Evolutionary conservation across 2,113 vertebrate species (phyloP).

Genomic region (Pipra filicauda): DNA sequence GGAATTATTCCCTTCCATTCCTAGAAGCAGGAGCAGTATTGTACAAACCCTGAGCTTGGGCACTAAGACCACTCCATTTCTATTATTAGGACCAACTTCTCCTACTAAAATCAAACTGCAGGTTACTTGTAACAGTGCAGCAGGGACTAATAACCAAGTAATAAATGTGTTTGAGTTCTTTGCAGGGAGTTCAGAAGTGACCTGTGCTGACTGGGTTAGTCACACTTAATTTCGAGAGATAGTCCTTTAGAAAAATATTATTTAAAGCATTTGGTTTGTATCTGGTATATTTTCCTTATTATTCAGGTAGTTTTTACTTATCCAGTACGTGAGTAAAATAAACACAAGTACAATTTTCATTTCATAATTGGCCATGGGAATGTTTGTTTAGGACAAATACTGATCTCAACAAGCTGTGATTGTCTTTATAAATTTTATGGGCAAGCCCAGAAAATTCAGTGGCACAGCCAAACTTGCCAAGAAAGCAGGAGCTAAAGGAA

Average conservation of each 20-base stretch:
- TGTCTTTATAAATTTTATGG: not conserved
- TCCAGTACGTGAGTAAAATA: not conserved
- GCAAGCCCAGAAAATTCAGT: not conserved
- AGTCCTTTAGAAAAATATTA: not conserved
- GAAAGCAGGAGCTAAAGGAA: not conserved
- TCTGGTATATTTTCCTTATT: not conserved
- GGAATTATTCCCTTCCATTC: not conserved
- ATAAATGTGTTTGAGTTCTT: not conserved
- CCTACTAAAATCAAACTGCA: conserved; percentile 1
- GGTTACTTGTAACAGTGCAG: not conserved
- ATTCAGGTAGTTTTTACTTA: not conserved
- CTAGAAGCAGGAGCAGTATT: not conserved
- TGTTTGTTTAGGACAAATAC: not conserved
- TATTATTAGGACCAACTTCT: not conserved
- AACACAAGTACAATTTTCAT: not conserved
- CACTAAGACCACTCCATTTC: not conserved
- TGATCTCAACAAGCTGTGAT: not conserved
- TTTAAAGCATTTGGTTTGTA: not conserved
- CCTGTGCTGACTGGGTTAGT: not conserved
- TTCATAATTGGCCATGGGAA: not conserved
- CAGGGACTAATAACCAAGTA: not conserved
- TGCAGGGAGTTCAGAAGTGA: not conserved
- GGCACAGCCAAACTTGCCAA: not conserved
- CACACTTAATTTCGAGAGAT: not conserved
- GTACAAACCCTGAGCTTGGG: not conserved